These are phyloP conservation scores for Puma concolor DNA, from an alignment of 2,113 vertebrate genomes.

Conservation along the genomic window DNA sequence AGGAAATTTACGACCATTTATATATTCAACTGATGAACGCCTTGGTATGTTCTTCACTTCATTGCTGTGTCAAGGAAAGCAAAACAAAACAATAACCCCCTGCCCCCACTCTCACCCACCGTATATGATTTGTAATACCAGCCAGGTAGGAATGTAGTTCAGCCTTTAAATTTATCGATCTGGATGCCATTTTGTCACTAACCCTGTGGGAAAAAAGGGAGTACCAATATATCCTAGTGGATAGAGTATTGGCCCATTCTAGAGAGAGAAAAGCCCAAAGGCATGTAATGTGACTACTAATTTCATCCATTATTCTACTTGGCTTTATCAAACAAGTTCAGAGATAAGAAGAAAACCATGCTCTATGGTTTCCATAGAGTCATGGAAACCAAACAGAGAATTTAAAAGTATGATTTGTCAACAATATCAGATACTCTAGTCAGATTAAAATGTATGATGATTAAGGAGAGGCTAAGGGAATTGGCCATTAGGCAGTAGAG, in stretches of 20 bases:
- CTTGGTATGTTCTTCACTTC: conserved; percentile 66
- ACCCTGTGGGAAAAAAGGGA: neutral
- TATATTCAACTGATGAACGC: neutral
- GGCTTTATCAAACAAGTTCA: conserved; percentile 16
- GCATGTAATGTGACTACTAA: neutral
- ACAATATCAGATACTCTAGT: neutral
- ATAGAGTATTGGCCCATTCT: neutral
- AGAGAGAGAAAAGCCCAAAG: neutral
- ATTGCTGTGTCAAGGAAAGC: neutral
- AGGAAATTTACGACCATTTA: conserved; percentile 82
- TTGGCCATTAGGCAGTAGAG: neutral
- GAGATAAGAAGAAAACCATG: neutral
- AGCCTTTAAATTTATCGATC: neutral
- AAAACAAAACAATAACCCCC: neutral
- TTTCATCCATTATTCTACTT: neutral
- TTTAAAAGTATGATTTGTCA: neutral
- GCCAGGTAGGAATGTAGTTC: neutral
- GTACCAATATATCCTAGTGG: neutral
- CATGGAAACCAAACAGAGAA: neutral
- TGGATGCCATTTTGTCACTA: neutral
- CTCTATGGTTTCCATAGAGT: neutral
- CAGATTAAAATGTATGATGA: neutral
- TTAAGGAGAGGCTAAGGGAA: neutral
- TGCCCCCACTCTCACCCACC: neutral
- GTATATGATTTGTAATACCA: neutral